A percentile compares a stretch with the other conserved stretches of the same genome.
Conservation (phyloP, 2,113 vertebrate species). For the Megaceryle torquata region DNA sequence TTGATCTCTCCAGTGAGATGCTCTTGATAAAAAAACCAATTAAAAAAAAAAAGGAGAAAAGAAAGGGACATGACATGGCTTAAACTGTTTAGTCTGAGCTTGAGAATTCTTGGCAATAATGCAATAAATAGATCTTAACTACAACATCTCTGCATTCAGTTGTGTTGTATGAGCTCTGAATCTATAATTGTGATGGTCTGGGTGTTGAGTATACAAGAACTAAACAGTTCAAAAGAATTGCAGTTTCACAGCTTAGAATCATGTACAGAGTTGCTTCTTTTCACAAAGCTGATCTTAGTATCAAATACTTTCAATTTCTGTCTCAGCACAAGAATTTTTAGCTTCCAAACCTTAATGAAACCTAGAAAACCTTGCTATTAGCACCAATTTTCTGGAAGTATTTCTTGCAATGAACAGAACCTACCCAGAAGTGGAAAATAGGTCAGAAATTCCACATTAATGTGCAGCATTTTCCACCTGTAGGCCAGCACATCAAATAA, state of each 20-base stretch:
- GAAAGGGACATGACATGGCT: neutral
- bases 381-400: neutral
- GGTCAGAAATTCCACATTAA: neutral
- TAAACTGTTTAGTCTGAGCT: neutral
- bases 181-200: neutral
- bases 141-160: neutral
- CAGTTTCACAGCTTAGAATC: neutral
- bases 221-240: neutral
- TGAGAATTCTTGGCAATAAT: neutral
- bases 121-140: neutral
- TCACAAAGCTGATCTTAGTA: neutral
- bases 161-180: neutral
- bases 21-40: neutral
- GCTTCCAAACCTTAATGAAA: neutral
- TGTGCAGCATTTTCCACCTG: neutral
- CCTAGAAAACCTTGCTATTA: neutral
- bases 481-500: conserved; percentile 15
- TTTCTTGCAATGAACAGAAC: neutral
- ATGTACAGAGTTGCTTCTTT: neutral
- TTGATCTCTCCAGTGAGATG: neutral
- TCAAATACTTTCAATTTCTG: conserved; percentile 1
- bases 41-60: no score
- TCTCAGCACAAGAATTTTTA: neutral
- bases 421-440: neutral
- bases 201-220: neutral